Conservation (phyloP, 2,888 invertebrate genomes). For the Ctena decussata region DNA sequence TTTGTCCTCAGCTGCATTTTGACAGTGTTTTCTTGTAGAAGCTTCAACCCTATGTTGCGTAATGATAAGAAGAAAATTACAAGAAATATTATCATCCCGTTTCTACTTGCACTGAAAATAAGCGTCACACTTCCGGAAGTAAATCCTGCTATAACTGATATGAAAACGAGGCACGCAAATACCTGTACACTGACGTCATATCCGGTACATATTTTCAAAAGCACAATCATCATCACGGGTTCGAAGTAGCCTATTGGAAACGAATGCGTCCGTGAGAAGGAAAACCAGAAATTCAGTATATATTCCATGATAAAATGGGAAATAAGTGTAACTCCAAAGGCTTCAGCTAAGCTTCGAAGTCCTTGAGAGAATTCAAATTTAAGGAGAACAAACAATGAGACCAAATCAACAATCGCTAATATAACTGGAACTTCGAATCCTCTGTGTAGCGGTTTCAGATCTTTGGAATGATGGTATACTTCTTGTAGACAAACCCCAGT, state of each 20-base stretch:
- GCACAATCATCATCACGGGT: constrained; percentile 45
- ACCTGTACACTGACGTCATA: constrained; percentile 31
- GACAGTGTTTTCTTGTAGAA: constrained; percentile 57
- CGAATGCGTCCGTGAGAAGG: constrained; percentile 48
- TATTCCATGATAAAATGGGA: constrained; percentile 47
- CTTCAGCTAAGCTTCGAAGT: constrained; percentile 34
- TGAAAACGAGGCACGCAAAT: constrained; percentile 13
- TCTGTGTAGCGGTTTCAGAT: constrained; percentile 50
- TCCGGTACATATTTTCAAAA: constrained; percentile 56
- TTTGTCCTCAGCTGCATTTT: constrained; percentile 37
- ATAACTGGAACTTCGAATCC: constrained; percentile 52
- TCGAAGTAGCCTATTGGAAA: constrained; percentile 60
- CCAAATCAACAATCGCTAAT: constrained; percentile 21
- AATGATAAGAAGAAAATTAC: constrained; percentile 54
- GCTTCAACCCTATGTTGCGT: constrained; percentile 58
- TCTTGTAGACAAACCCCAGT: constrained; percentile 57
- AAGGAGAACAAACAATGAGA: constrained; percentile 41
- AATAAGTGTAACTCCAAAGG: constrained; percentile 37
- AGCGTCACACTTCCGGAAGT: constrained; percentile 45
- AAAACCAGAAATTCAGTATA: constrained; percentile 51
- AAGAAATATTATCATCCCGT: constrained; percentile 57
- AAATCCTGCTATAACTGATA: constrained; percentile 47
- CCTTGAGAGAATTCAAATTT: constrained; percentile 43
- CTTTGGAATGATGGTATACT: constrained; percentile 45
- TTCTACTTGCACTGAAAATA: constrained; percentile 32